Evolutionary conservation across 2,797 vertebrate species (phyloP), one percentile per base, ranked within the genome.

Genomic region (Schizopygopsis pylzovi): DNA sequence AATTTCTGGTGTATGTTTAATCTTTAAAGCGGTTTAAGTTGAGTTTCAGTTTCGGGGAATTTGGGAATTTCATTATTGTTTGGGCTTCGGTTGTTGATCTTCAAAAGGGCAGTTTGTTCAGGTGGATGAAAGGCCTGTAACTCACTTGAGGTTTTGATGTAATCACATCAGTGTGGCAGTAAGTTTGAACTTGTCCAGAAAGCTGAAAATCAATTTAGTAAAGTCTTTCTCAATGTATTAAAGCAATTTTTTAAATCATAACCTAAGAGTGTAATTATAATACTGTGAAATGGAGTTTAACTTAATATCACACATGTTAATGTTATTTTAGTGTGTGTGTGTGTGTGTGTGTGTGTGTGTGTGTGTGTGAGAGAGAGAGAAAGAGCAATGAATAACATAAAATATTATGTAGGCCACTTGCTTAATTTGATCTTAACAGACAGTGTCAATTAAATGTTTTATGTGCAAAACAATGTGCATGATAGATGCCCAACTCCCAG

Each of bases 111-210:
- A 10, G 39, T 63, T 79, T 16, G 13, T 41, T 11, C 16, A 65
- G 59, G 39, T 65, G 59, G 28, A 63, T 33, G 41, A 79, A 79
- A 45, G 1, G 2, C 41, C 41, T 6, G 2, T 28, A 45, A 79
- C 56, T 47, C 41, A 79, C 77, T 45, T 47, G n/a, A 63, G 56
- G 59, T 79, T 63, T 79, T 63, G n/a, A 79, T 63, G 16, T 79
- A 33, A 79, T 63, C 39, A 45, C 39, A 79, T 63, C 59, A 45
- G 39, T 20, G n/a, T 79, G 59, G n/a, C 39, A 63, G 25, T 79
- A 63, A 33, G n/a, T 20, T 41, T 63, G 22, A 79, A 79, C 56
- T 63, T 45, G 15, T 63, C 41, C 3, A 0, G 4, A 63, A 25
- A 78, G 37, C 54, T 43, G 22, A 4, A 59, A 79, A 63, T 79